Base-by-base conservation (phyloP, 2,113 vertebrate species). In the Corythornis vintsioides region DNA sequence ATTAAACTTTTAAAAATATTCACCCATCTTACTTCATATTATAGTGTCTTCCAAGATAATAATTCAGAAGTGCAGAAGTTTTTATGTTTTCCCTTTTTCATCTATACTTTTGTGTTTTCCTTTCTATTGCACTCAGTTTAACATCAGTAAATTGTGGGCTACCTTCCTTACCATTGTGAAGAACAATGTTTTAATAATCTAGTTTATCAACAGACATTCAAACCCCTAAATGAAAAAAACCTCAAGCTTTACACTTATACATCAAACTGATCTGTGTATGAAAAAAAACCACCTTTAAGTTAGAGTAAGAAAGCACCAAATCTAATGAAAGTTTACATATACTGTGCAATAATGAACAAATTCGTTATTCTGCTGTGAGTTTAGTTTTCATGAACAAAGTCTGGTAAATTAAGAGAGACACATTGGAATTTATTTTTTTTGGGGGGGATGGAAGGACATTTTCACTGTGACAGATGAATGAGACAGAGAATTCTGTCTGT, bases 171-270 rank as follows among this genome's bases (percentile, higher is more conserved):
- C 38, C 38, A 38, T 38, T 38, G 38, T 38, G 78, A 89, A 96
- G 96, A 77, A 95, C 33, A 93, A 97, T 91, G 72, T 21, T 96
- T 96, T 96, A 97, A 94, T 95, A 97, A 96, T 77, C 91, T 95
- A 96, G 96, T 71, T 97, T 97, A 90, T 91, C 67, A 92, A 86
- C 70, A 90, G 26, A 4, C 35, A n/a, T 26, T 57, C 56, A 91
- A 57, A 87, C 15, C 10, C 4, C 4, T 50, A 74, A 82, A 33
- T 10, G 7, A 31, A 56, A 82, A 78, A 60, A 3, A 10, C 38
- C 2, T 61, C 4, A 63, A 64, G 29, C 1, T 57, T 65, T 91
- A 64, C 65, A 6, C 21, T 69, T 67, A 13, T 22, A 43, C 11
- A 64, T 53, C 29, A 90, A 83, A 22, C 22, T 69, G 19, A 55